A percentile compares a stretch with the other conserved stretches of the same genome.
These are phyloP conservation scores for Hipposideros armiger DNA, from an alignment of 2,113 vertebrate species.

Conservation along the genomic window DNA sequence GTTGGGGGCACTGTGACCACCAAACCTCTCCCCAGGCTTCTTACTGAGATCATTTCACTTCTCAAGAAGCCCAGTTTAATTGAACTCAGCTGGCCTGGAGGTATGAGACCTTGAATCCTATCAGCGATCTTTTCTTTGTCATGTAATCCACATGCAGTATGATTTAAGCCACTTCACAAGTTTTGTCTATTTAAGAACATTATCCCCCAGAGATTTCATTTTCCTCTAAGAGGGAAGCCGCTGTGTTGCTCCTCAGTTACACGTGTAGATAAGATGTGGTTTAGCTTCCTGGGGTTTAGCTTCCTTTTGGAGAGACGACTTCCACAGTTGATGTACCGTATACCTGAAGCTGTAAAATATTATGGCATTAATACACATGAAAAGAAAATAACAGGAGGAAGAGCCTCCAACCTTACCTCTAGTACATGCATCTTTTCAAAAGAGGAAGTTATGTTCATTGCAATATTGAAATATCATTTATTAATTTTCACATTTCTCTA, in stretches of 20 bases:
- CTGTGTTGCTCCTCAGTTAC: slow-evolving; percentile 54
- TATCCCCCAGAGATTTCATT: slow-evolving; percentile 40
- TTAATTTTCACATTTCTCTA: slow-evolving; percentile 26
- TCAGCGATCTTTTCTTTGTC: slow-evolving; percentile 58
- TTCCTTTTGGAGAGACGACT: neutral
- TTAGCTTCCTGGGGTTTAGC: slow-evolving; percentile 47
- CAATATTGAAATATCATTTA: slow-evolving; percentile 11
- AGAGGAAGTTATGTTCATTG: neutral
- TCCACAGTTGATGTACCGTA: neutral
- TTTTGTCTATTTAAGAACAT: slow-evolving; percentile 59
- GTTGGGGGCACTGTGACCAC: neutral
- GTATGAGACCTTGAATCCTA: neutral
- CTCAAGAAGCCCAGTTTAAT: slow-evolving; percentile 49
- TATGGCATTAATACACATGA: neutral
- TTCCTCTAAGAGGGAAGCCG: slow-evolving; percentile 10
- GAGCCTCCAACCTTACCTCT: neutral
- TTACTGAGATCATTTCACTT: neutral
- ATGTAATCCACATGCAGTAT: slow-evolving; percentile 42
- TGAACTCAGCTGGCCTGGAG: slow-evolving; percentile 43
- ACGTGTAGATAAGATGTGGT: slow-evolving; percentile 38
- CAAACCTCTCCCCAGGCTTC: neutral
- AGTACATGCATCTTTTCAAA: neutral
- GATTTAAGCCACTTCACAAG: slow-evolving; percentile 38
- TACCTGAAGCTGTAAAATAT: slow-evolving; percentile 17
- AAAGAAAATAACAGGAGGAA: neutral